Evolutionary conservation across 2,113 vertebrate species (phyloP), one percentile per base, ranked within the genome.

Genomic region (Acrocephalus kingi): DNA sequence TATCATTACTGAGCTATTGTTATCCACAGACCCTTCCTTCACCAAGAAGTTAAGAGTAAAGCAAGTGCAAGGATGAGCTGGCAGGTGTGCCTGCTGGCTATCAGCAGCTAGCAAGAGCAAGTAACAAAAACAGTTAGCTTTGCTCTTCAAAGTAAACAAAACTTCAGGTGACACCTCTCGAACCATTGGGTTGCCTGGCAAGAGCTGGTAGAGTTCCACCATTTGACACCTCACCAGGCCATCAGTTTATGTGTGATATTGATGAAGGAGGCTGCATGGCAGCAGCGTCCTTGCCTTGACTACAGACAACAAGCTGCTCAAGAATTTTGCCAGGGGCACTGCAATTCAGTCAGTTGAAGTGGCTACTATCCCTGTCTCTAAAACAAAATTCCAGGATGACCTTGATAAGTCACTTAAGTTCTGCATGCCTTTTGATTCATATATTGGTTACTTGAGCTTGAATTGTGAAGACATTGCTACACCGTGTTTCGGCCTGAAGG

Each of bases 121-220:
- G 24, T 35, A 64, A 67, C 13, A 82, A 48, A 62, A 85, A 20
- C 23, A n/a, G 8, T 35, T n/a, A 43, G 17, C 3, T 48, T 30
- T 72, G 23, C 15, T 45, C 17, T 51, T 88, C 54, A 39, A 45
- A 12, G 13, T 55, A 33, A 91, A 30, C 21, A 14, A 64, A 52
- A 64, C 6, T 11, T 31, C 37, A 48, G 17, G 15, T 18, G 23
- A 51, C 2, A 0, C 35, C 19, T 41, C 52, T n/a, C 0, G 0
- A 48, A 8, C 18, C 54, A 82, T 24, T 1, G 1, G 51, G 16
- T 19, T 59, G 15, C 20, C 49, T 51, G 28, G 45, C 37, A 25
- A 45, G 43, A 64, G 14, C 45, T 69, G 14, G 13, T 45, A 27
- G 35, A 41, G 8, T 41, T 64, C 24, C 30, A 51, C 6, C 8